These are phyloP conservation scores for Parasteatoda lunata DNA, from an alignment of 2,888 invertebrate species.

Conservation along the genomic window DNA sequence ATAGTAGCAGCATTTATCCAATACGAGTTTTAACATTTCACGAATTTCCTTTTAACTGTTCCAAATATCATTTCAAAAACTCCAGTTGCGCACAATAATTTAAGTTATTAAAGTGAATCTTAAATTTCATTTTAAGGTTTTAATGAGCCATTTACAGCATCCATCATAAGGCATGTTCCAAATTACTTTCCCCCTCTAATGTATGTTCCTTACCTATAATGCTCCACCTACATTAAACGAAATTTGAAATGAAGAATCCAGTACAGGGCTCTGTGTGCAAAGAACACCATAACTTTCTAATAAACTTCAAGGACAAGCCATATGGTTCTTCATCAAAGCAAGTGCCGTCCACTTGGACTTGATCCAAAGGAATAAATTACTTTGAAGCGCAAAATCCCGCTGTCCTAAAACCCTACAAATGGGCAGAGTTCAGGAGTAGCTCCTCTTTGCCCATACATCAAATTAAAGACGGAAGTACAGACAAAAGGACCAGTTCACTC, in stretches of 20 bases:
- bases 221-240: not conserved
- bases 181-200: too few species aligned
- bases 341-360: conserved; percentile 12
- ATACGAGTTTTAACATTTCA: too few species aligned
- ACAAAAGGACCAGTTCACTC: conserved; percentile 4
- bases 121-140: too few species aligned
- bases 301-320: conserved; percentile 3
- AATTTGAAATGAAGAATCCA: not conserved
- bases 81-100: too few species aligned
- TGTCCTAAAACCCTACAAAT: conserved; percentile 44
- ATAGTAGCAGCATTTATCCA: too few species aligned
- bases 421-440: conserved; percentile 11
- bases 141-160: too few species aligned
- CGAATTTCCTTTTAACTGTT: too few species aligned
- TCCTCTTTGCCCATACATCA: conserved; percentile 15
- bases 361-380: conserved; percentile 30
- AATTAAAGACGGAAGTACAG: conserved; percentile 17
- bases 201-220: too few species aligned
- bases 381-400: conserved; percentile 29
- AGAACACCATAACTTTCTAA: conserved; percentile 1
- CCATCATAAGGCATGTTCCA: too few species aligned
- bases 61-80: too few species aligned
- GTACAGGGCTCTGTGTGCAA: not conserved
- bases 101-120: too few species aligned
- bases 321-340: conserved; percentile 2